Evolutionary conservation across 2,797 vertebrate genomes (phyloP).

Genomic region (Phalloptychus januarius): DNA sequence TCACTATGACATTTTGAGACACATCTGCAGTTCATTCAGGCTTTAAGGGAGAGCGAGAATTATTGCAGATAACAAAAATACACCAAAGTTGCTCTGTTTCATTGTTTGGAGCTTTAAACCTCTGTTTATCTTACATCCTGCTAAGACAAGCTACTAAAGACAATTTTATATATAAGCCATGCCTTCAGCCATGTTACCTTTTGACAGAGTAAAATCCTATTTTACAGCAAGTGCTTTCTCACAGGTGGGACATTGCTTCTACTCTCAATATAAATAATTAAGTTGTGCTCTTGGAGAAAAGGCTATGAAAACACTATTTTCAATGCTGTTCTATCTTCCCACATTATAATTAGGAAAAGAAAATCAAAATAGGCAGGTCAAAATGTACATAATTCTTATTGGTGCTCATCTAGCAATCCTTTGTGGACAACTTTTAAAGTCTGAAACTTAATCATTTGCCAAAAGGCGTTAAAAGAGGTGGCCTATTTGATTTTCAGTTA

Average conservation of each 20-base stretch:
- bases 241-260: not conserved
- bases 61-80: not conserved
- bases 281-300: not conserved
- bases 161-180: not conserved
- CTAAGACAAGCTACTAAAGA: not conserved
- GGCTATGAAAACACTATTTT: not conserved
- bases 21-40: not conserved
- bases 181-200: not conserved
- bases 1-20: not conserved
- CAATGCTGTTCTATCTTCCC: not conserved
- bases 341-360: not conserved
- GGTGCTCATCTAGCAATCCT: not conserved
- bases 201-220: not conserved
- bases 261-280: not conserved
- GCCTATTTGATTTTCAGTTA: slow-evolving; percentile 36
- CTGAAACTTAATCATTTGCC: not conserved
- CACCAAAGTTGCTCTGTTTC: not conserved
- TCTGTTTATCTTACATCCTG: not conserved
- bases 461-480: slow-evolving; percentile 9
- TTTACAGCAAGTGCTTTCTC: not conserved
- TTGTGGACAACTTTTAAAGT: not conserved
- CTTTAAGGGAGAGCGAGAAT: not conserved
- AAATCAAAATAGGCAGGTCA: not conserved
- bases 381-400: not conserved
- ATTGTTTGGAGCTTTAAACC: not conserved